phyloP scores from a whole-genome alignment of 2,888 invertebrate species.

The Chirona hameri region DNA sequence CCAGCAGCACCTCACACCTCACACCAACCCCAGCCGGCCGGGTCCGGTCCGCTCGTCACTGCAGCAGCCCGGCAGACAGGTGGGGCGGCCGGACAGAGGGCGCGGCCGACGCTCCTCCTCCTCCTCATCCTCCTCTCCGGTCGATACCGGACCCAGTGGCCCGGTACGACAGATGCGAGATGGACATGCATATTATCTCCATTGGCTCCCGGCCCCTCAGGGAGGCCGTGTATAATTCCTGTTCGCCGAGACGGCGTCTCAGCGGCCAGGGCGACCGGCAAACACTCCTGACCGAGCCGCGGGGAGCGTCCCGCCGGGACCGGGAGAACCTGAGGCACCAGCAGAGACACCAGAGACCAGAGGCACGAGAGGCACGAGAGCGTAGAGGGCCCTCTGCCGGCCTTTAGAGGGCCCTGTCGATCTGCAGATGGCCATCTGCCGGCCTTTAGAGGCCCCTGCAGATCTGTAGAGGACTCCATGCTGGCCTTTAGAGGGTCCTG shows the following conservation, averaged over 20 bases:
- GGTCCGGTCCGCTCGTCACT: no score
- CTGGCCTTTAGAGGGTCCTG: no score
- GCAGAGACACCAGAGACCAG: neutral
- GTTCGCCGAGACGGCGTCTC: neutral
- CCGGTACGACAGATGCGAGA: neutral
- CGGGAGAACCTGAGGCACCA: no score
- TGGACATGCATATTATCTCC: constrained; percentile 12
- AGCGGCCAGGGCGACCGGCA: neutral
- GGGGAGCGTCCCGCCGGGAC: neutral
- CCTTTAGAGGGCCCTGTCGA: no score
- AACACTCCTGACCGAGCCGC: neutral
- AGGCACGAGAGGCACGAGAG: neutral
- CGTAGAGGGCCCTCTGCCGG: no score
- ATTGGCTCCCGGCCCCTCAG: neutral
- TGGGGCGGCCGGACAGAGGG: neutral
- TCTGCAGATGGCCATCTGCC: no score
- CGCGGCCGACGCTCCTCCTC: neutral
- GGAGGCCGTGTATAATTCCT: neutral
- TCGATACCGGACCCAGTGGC: neutral
- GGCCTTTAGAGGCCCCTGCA: no score
- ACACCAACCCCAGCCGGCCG: no score
- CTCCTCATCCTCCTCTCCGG: neutral
- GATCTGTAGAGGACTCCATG: no score
- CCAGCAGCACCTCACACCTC: no score
- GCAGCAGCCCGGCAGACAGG: no score